Percentiles rank a stretch among this genome's conserved stretches.
Conservation (phyloP, 2,797 vertebrate species). For the Peromyscus attwateri region DNA sequence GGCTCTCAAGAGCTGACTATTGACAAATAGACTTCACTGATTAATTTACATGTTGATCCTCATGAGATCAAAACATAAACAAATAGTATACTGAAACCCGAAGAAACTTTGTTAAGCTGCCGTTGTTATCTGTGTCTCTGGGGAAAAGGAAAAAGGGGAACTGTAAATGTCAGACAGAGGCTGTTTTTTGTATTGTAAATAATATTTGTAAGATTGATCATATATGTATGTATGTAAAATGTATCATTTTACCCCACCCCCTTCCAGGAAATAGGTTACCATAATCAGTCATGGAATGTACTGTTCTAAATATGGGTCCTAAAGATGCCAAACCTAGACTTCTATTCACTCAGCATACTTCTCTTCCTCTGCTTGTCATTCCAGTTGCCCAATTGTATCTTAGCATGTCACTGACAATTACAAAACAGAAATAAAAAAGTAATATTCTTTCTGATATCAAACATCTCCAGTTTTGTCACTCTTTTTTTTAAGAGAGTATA, state of each 20-base stretch:
- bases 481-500: not conserved
- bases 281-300: not conserved
- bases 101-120: not conserved
- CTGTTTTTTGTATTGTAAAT: not conserved
- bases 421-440: not conserved
- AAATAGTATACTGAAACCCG: not conserved
- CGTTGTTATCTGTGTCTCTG: not conserved
- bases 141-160: not conserved
- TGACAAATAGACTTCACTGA: not conserved
- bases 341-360: not conserved
- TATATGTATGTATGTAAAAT: not conserved
- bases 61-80: not conserved
- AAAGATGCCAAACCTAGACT: not conserved
- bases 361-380: not conserved
- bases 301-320: not conserved
- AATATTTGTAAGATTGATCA: not conserved
- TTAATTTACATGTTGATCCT: not conserved
- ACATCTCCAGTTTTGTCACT: not conserved
- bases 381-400: not conserved
- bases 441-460: not conserved
- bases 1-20: not conserved
- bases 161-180: not conserved
- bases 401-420: not conserved
- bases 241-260: not conserved
- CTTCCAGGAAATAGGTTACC: not conserved